phyloP scores from a whole-genome alignment of 2,113 vertebrate genomes.

The Bubo blakistoni region DNA sequence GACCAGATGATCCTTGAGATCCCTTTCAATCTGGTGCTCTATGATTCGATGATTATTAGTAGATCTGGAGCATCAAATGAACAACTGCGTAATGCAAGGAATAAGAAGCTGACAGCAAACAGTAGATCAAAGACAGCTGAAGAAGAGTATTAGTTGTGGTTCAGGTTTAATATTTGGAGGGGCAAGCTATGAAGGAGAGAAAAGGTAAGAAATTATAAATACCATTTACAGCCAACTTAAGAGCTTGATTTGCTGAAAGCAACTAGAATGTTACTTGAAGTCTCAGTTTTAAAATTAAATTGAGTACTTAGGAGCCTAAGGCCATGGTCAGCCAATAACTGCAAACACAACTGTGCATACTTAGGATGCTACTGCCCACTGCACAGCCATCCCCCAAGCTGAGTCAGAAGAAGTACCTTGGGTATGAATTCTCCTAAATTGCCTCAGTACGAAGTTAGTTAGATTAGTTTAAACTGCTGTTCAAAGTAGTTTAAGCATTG shows the following conservation, averaged over 20 bases:
- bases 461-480: background rate
- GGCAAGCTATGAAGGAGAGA: background rate
- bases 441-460: background rate
- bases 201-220: background rate
- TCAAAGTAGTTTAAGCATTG: background rate
- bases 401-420: background rate
- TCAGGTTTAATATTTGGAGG: background rate
- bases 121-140: background rate
- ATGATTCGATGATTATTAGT: background rate
- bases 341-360: background rate
- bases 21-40: no score
- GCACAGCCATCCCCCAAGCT: background rate
- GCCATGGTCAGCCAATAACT: background rate
- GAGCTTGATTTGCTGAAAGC: background rate
- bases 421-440: background rate
- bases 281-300: background rate
- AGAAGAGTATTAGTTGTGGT: background rate
- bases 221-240: background rate
- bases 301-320: background rate
- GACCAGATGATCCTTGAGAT: no score
- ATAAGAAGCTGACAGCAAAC: background rate
- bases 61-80: background rate
- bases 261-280: background rate
- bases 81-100: background rate
- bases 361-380: background rate